Conservation (phyloP, 2,113 vertebrate genomes). For the Amphiprion ocellaris region DNA sequence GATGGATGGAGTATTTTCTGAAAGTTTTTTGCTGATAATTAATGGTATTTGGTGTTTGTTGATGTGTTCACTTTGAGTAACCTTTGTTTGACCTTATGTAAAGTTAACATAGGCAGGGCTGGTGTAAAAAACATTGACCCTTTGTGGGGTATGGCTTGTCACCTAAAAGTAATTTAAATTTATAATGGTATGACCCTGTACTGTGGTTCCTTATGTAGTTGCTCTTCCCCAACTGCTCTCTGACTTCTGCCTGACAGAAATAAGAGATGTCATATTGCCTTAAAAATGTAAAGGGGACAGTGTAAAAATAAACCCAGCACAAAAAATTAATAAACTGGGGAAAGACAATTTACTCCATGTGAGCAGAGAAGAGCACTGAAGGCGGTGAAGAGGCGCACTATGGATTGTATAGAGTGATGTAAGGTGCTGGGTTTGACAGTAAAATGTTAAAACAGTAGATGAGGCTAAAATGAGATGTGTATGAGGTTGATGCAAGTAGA, state of each 20-base stretch:
- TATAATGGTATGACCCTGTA: neutral
- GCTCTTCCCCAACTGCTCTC: slow-evolving; percentile 11
- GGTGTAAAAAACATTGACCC: no score
- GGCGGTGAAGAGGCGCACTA: neutral
- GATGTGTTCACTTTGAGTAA: no score
- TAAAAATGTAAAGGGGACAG: slow-evolving; percentile 33
- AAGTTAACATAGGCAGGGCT: no score
- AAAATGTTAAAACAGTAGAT: slow-evolving; percentile 31
- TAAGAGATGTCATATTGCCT: slow-evolving; percentile 6
- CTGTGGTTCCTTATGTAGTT: neutral
- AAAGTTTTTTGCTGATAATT: no score
- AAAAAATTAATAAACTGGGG: slow-evolving; percentile 37
- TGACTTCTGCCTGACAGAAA: slow-evolving; percentile 19
- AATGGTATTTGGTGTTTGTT: no score
- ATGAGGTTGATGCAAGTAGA: slow-evolving; percentile 32
- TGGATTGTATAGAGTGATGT: neutral
- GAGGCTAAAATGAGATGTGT: slow-evolving; percentile 52
- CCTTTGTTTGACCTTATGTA: no score
- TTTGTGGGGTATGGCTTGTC: no score
- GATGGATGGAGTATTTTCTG: no score
- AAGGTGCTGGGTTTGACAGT: slow-evolving; percentile 1
- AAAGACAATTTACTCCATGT: slow-evolving; percentile 21
- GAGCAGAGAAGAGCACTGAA: neutral
- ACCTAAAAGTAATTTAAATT: no score
- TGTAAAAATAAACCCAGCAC: slow-evolving; percentile 55